phyloP scores from a whole-genome alignment of 2,797 vertebrate species.

The Pygocentrus nattereri region DNA sequence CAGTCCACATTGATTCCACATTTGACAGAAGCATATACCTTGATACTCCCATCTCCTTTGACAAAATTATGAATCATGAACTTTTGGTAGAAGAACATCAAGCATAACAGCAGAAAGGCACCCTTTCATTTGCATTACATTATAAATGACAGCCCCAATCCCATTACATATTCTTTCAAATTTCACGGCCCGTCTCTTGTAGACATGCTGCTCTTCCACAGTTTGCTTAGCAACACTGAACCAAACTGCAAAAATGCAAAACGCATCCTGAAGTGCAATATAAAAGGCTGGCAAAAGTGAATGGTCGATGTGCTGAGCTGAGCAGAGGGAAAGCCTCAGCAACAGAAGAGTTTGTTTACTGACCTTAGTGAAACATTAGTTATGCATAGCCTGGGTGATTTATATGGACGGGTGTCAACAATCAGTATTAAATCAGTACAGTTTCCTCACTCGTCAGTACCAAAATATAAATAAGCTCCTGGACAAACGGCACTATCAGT shows the following conservation, averaged over 20 bases:
- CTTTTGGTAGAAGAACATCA: neutral
- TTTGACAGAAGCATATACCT: neutral
- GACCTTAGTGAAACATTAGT: neutral
- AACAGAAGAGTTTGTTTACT: neutral
- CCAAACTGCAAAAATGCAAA: slow-evolving; percentile 7
- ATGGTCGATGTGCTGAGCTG: neutral
- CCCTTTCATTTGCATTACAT: slow-evolving; percentile 24
- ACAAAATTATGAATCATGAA: slow-evolving; percentile 4
- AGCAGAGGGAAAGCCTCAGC: neutral
- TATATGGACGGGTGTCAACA: no score
- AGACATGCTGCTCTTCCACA: slow-evolving; percentile 22
- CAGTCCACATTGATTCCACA: neutral
- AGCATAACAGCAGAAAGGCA: neutral
- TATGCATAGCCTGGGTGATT: no score
- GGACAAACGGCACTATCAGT: no score
- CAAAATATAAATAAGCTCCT: no score
- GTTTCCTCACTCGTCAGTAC: no score
- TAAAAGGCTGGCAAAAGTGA: neutral
- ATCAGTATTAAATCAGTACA: no score
- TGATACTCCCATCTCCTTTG: neutral
- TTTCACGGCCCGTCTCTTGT: slow-evolving; percentile 20
- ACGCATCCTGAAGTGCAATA: neutral
- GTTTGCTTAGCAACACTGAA: slow-evolving; percentile 13
- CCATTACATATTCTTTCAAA: slow-evolving; percentile 3
- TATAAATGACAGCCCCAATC: slow-evolving; percentile 9